These are phyloP conservation scores for Gulo gulo DNA, from an alignment of 2,113 vertebrate species.

Conservation along the genomic window DNA sequence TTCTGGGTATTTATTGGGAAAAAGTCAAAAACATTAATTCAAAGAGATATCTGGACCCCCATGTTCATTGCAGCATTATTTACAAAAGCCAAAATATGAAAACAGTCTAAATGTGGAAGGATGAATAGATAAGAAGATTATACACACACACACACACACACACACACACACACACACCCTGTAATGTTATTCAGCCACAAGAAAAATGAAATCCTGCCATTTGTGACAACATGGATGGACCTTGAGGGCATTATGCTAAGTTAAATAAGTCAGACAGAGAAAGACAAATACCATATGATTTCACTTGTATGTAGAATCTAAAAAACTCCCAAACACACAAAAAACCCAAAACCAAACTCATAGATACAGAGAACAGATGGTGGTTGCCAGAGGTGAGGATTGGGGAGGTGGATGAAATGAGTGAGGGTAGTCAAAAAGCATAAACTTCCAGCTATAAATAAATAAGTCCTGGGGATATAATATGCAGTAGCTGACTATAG, in stretches of 20 bases:
- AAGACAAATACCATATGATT: background rate
- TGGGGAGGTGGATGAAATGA: too few relatives aligned
- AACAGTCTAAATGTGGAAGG: background rate
- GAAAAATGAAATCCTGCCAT: background rate
- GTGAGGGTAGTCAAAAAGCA: too few relatives aligned
- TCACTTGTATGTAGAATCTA: too few relatives aligned
- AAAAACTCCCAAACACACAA: too few relatives aligned
- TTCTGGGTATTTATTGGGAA: background rate
- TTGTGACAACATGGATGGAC: background rate
- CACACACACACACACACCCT: background rate
- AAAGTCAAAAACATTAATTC: background rate
- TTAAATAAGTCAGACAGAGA: background rate
- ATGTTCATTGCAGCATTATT: background rate
- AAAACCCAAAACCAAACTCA: too few relatives aligned
- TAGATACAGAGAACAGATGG: too few relatives aligned
- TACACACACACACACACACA: too few relatives aligned
- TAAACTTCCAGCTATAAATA: too few relatives aligned
- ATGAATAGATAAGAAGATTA: background rate
- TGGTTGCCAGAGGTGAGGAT: too few relatives aligned
- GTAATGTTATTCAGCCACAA: background rate
- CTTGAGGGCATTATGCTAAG: background rate
- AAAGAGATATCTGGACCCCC: background rate
- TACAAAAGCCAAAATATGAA: background rate
- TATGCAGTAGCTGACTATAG: too few relatives aligned
- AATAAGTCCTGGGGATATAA: too few relatives aligned